Base-by-base conservation (phyloP, 2,888 invertebrate genomes). In the Podabrus alpinus region DNA sequence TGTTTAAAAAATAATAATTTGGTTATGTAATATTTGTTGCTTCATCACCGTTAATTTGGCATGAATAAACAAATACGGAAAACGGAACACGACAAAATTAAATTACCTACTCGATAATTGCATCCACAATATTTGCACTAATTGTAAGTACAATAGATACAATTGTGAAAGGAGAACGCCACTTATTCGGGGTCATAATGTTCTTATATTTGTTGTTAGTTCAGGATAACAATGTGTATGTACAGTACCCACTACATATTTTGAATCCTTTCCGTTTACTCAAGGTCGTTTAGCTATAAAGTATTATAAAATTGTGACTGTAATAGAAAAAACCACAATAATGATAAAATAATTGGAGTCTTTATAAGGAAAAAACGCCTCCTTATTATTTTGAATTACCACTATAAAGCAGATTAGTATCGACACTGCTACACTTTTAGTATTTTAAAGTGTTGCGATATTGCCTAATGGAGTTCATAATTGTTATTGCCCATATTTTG, bases 91-190 rank as follows among this genome's bases (percentile, higher is more conserved):
- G 45, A 45, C 45, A n/a, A 45, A 45, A 45, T 45, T 45, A 45
- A 45, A 45, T 45, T 45, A 45, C 45, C 45, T 45, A n/a, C n/a
- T 45, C 45, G n/a, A 45, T 45, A 45, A 45, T 45, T 45, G 45
- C 45, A 45, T 45, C 45, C 7, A 45, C n/a, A 45, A 45, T 45
- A 45, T 45, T 45, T 45, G n/a, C n/a, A 45, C 45, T 45, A 45
- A 45, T 45, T 45, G 45, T 45, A 45, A 45, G 9, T 45, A 45
- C 45, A 45, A 45, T 45, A n/a, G 45, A n/a, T n/a, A 45, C n/a
- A 45, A 64, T 64, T 64, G 62, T 64, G 62, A 64, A 64, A 64
- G 62, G 62, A 64, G 62, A 64, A 64, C 62, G 62, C 62, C 16
- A 19, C 62, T 64, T 19, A 64, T 64, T 64, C 62, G 62, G 62